These are phyloP conservation scores for Clinocottus analis DNA, from an alignment of 2,113 vertebrate species.

Conservation along the genomic window DNA sequence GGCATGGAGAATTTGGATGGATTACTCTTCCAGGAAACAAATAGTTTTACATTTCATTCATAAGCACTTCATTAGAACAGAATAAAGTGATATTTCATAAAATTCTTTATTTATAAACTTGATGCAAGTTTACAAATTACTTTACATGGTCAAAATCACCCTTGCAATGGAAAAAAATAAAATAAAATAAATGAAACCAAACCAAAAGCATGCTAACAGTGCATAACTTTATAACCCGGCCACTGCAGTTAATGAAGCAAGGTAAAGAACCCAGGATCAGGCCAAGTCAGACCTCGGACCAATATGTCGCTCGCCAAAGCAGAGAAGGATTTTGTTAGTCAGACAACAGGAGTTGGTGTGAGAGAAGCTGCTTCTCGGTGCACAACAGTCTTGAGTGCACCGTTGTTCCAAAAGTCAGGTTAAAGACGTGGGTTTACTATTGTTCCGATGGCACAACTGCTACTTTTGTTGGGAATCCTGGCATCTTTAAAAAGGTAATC, in stretches of 20 bases:
- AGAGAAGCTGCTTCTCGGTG: constrained; percentile 52
- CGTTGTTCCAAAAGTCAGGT: constrained; percentile 39
- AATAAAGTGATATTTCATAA: constrained; percentile 77
- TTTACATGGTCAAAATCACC: constrained; percentile 88
- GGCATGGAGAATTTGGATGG: background rate
- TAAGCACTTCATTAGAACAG: background rate
- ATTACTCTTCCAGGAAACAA: constrained; percentile 12
- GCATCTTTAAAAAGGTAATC: constrained; percentile 28
- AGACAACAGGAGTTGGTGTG: constrained; percentile 35
- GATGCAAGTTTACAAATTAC: constrained; percentile 90
- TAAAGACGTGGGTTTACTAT: constrained; percentile 28
- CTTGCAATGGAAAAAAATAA: constrained; percentile 83
- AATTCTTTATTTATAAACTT: constrained; percentile 90
- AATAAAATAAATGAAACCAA: constrained; percentile 67
- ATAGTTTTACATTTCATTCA: background rate
- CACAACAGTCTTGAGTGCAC: constrained; percentile 46
- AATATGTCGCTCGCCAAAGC: constrained; percentile 42
- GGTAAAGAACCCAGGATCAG: constrained; percentile 65
- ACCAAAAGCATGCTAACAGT: constrained; percentile 86
- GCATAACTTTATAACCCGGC: constrained; percentile 82
- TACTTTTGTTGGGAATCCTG: constrained; percentile 46
- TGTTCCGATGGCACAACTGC: constrained; percentile 58
- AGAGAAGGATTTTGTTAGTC: constrained; percentile 54
- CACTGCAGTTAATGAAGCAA: constrained; percentile 75
- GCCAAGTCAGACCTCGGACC: constrained; percentile 61